Percentiles rank a stretch among this genome's conserved stretches.
Evolutionary conservation across 2,888 invertebrate genomes (phyloP).

Genomic region (Branchellion lobata): DNA sequence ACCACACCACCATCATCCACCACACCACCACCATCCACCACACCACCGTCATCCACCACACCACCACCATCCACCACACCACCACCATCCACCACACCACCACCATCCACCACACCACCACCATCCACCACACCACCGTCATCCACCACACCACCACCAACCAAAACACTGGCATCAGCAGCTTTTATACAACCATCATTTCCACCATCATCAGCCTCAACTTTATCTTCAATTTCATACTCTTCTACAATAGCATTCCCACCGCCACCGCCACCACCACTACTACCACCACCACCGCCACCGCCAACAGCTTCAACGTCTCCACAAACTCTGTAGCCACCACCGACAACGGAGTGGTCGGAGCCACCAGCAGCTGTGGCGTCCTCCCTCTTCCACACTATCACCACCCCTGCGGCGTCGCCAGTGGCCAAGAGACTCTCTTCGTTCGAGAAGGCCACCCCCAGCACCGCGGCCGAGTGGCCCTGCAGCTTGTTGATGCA

Average conservation of each 20-base stretch:
- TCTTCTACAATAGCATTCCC: not conserved
- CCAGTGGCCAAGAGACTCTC: conserved; percentile 81
- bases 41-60: too few species aligned
- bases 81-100: not conserved
- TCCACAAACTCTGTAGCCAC: not conserved
- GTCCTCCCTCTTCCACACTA: conserved; percentile 62
- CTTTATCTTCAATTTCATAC: not conserved
- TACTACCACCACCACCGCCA: not conserved
- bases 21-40: not conserved
- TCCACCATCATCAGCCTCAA: not conserved
- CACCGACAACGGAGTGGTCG: not conserved
- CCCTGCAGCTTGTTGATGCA: conserved; percentile 71
- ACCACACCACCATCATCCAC: not conserved
- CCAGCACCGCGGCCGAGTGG: conserved; percentile 79
- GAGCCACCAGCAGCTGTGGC: not conserved
- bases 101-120: not conserved
- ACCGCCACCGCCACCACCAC: not conserved
- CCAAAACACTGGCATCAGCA: not conserved
- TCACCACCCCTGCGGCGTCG: conserved; percentile 71
- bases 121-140: not conserved
- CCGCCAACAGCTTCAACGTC: not conserved
- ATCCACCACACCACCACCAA: not conserved
- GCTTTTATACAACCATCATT: not conserved
- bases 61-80: too few species aligned
- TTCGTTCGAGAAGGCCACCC: conserved; percentile 83